These are phyloP conservation scores for Ethmia dodecea DNA, from an alignment of 2,888 invertebrate genomes.

Conservation along the genomic window DNA sequence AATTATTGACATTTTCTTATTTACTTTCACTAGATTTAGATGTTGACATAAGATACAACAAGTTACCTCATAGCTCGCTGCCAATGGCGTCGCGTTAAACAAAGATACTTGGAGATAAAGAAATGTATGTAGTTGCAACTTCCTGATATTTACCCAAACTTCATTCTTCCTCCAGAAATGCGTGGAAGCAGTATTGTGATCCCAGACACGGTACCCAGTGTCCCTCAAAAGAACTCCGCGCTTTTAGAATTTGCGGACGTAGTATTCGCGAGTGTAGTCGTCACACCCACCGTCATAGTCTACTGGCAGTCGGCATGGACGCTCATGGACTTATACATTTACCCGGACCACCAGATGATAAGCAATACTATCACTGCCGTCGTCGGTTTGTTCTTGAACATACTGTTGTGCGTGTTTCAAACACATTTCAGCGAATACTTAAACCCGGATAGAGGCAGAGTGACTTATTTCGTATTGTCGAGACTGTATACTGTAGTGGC, in stretches of 20 bases:
- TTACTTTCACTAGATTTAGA: no score
- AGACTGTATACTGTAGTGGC: conserved; percentile 86
- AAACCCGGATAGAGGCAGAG: conserved; percentile 82
- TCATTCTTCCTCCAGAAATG: conserved; percentile 69
- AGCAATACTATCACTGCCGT: conserved; percentile 83
- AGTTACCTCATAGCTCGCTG: no score
- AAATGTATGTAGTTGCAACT: no score
- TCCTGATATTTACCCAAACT: no score
- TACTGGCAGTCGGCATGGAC: conserved; percentile 94
- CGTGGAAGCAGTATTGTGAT: conserved; percentile 83
- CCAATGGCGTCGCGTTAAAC: no score
- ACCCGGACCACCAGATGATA: conserved; percentile 75
- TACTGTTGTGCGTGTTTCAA: conserved; percentile 83
- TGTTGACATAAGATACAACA: no score
- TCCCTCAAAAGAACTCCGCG: conserved; percentile 61
- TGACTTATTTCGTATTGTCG: conserved; percentile 83
- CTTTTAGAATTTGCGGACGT: conserved; percentile 84
- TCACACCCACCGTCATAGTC: conserved; percentile 88
- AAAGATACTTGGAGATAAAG: no score
- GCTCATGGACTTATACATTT: conserved; percentile 84
- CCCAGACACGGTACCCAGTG: conserved; percentile 78
- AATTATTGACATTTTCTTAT: no score
- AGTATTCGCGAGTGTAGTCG: conserved; percentile 82
- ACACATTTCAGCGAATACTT: conserved; percentile 70
- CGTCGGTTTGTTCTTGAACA: conserved; percentile 84